Percentiles rank a stretch among this genome's conserved stretches.
Conservation (phyloP, 2,888 invertebrate genomes). For the Crocallis elinguaria region DNA sequence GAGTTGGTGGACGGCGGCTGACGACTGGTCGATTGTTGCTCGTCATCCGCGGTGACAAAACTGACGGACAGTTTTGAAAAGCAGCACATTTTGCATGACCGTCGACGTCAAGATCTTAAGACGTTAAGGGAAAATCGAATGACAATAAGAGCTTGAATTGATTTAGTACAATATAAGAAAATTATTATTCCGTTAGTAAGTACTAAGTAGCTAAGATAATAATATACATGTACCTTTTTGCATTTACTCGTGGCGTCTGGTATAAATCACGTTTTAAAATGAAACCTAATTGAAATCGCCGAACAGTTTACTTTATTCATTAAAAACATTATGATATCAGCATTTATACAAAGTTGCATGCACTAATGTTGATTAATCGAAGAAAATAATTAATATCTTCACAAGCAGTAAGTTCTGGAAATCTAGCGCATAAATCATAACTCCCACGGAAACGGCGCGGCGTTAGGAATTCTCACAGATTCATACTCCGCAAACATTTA, state of each 20-base stretch:
- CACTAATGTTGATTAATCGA: slow-evolving; percentile 28
- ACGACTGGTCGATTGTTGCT: slow-evolving; percentile 48
- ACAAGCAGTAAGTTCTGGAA: slow-evolving; percentile 38
- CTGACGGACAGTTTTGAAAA: slow-evolving; percentile 38
- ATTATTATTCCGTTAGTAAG: no score
- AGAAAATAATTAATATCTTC: slow-evolving; percentile 33
- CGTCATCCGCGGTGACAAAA: slow-evolving; percentile 45
- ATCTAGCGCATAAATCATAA: slow-evolving; percentile 48
- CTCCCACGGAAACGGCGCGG: slow-evolving; percentile 46
- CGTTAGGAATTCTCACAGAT: slow-evolving; percentile 44
- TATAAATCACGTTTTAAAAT: no score
- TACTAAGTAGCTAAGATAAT: no score
- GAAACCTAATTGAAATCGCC: no score
- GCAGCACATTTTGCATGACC: neutral
- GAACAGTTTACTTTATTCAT: no score
- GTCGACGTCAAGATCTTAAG: neutral
- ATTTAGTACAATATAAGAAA: no score
- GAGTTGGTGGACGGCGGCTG: slow-evolving; percentile 63
- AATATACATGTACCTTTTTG: no score
- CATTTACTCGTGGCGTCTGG: no score
- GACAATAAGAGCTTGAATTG: neutral
- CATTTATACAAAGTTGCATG: no score
- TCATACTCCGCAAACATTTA: slow-evolving; percentile 37
- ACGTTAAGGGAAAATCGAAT: neutral
- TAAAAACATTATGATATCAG: no score